These are phyloP conservation scores for Blennius ocellaris DNA, from an alignment of 2,113 vertebrate genomes.

Conservation along the genomic window DNA sequence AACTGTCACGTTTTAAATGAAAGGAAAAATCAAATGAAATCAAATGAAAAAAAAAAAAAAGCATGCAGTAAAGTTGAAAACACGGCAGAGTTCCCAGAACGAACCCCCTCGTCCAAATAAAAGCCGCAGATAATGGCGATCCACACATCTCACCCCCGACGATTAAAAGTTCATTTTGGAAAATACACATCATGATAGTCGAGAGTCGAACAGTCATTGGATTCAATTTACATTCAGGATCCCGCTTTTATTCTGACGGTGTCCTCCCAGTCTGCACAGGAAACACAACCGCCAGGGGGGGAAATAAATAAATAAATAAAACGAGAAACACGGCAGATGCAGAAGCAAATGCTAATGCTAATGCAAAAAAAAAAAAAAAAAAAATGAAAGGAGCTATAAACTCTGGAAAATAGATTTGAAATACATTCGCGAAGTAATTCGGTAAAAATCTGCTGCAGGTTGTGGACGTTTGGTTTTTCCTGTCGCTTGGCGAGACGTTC, in stretches of 20 bases:
- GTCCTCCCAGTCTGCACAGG: slow-evolving; percentile 23
- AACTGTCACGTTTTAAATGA: slow-evolving; percentile 70
- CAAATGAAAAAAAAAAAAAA: slow-evolving; percentile 69
- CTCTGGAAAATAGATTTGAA: slow-evolving; percentile 17
- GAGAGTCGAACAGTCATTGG: slow-evolving; percentile 60
- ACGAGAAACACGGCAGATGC: slow-evolving; percentile 27
- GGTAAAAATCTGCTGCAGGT: slow-evolving; percentile 54
- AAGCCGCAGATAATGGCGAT: slow-evolving; percentile 48
- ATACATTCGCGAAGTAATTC: slow-evolving; percentile 72
- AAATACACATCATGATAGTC: slow-evolving; percentile 60
- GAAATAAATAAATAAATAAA: not conserved
- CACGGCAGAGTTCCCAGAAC: slow-evolving; percentile 41
- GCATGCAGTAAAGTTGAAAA: slow-evolving; percentile 77
- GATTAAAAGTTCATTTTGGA: slow-evolving; percentile 56
- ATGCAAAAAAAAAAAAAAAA: no score
- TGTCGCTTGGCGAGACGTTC: slow-evolving; percentile 55
- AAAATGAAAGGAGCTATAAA: slow-evolving; percentile 15
- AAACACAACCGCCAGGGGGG: slow-evolving; percentile 20
- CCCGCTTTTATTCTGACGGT: slow-evolving; percentile 47
- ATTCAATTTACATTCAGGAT: slow-evolving; percentile 66
- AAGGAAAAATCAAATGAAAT: slow-evolving; percentile 16
- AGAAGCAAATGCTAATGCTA: slow-evolving; percentile 52
- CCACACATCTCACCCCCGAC: slow-evolving; percentile 65
- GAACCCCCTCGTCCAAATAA: slow-evolving; percentile 31
- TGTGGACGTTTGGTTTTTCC: slow-evolving; percentile 32